These are phyloP conservation scores for Bucco capensis DNA, from an alignment of 2,113 vertebrate species.

Conservation along the genomic window DNA sequence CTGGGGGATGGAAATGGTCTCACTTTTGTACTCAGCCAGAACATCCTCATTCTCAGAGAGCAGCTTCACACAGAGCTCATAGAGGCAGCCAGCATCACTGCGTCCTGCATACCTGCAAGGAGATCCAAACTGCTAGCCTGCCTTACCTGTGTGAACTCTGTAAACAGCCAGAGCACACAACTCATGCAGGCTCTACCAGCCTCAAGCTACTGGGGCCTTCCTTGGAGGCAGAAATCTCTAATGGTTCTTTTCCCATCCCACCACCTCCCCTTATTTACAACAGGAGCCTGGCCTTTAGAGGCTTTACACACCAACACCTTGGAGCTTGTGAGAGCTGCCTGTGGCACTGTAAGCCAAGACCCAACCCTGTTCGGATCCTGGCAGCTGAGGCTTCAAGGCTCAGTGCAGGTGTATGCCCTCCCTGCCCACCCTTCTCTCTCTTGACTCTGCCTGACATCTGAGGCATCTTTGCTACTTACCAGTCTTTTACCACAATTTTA, in stretches of 20 bases:
- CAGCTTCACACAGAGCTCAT: slow-evolving; percentile 72
- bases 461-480: slow-evolving; percentile 73
- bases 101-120: slow-evolving; percentile 73
- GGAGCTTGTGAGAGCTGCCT: background rate
- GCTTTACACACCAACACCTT: accelerated
- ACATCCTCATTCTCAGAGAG: slow-evolving; percentile 72
- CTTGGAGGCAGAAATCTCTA: background rate
- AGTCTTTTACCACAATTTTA: slow-evolving; percentile 83
- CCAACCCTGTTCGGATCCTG: background rate
- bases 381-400: background rate
- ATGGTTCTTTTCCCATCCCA: background rate
- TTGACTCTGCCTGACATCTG: background rate
- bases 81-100: slow-evolving; percentile 70
- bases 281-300: background rate
- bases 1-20: slow-evolving; percentile 67
- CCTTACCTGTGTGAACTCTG: background rate
- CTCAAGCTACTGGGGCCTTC: background rate
- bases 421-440: background rate
- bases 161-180: background rate
- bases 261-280: background rate
- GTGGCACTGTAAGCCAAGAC: background rate
- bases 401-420: background rate
- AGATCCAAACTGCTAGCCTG: background rate
- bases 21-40: slow-evolving; percentile 72
- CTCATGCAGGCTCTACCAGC: background rate